Evolutionary conservation across 2,888 invertebrate species (phyloP), one percentile per base, ranked within the genome.

Genomic region (Diarsia dahlii): DNA sequence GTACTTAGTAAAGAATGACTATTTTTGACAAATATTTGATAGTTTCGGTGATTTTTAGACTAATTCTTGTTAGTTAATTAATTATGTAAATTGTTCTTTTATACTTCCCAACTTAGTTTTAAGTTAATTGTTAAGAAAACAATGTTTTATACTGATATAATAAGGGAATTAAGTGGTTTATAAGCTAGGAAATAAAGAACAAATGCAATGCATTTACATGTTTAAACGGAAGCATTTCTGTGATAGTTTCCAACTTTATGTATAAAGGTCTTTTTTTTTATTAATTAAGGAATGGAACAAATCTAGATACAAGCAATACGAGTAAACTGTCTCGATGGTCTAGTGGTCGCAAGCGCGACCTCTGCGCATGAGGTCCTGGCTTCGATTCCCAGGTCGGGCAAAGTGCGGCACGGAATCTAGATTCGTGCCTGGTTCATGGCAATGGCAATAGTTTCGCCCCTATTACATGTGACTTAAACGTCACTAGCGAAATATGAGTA

Each of bases 121-220:
- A 56, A 50, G 56, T 13, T 48, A 67, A 13, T 2, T 23, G 62
- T 18, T 58, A 60, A 34, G 28, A 70, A 39, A 62, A 60, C 4
- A 18, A 10, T 45, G 60, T 80, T 68, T 46, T 68, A 58, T 39
- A 48, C 18, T 48, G 56, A 60, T 64, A 45, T 6, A 39, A 39
- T 18, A 48, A 0, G 60, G 68, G 66, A 64, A 45, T 63, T 69
- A 58, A 54, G 15, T 71, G 71, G 72, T 76, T 67, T 54, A 28
- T 48, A 65, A n/a, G n/a, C 39, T 65, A 64, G 52, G 52, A 50
- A 60, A 28, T 52, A 68, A 54, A 39, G 12, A 75, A 85, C 82
- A 85, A 84, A 84, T 84, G 86, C 78, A 39, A 74, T 68, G 82
- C 85, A 86, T 86, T 86, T 86, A 87, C 45, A 75, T 63, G 10